Evolutionary conservation across 2,888 invertebrate species (phyloP).

Genomic region (Trichacis sp.): DNA sequence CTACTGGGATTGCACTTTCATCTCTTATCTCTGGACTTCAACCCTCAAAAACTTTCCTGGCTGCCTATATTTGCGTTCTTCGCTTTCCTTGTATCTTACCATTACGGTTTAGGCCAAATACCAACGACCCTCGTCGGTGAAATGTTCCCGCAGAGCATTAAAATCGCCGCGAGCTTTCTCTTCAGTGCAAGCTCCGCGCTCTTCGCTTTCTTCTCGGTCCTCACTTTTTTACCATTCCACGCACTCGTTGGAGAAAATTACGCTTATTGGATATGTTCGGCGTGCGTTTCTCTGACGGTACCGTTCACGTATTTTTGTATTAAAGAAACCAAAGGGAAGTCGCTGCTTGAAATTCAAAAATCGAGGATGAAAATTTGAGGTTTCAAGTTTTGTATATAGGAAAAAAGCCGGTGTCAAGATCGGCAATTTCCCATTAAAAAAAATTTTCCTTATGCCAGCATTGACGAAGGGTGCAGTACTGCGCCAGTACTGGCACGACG

Average conservation of each 20-base stretch:
- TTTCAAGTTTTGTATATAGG: neutral
- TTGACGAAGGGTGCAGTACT: too few relatives aligned
- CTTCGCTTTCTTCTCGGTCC: slow-evolving; percentile 52
- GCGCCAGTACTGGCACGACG: too few relatives aligned
- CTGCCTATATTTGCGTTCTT: slow-evolving; percentile 55
- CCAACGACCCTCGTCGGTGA: slow-evolving; percentile 59
- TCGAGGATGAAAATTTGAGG: slow-evolving; percentile 27
- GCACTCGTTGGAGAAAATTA: slow-evolving; percentile 55
- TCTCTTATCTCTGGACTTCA: slow-evolving; percentile 44
- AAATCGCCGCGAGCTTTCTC: slow-evolving; percentile 55
- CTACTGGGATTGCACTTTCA: slow-evolving; percentile 58
- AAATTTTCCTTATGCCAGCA: too few relatives aligned
- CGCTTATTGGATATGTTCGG: slow-evolving; percentile 58
- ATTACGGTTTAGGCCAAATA: slow-evolving; percentile 55
- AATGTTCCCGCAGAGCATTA: slow-evolving; percentile 60
- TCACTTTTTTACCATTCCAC: slow-evolving; percentile 57
- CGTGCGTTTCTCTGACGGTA: slow-evolving; percentile 45
- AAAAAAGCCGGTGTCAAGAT: neutral
- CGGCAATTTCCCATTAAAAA: too few relatives aligned
- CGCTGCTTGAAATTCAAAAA: slow-evolving; percentile 57
- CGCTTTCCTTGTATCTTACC: slow-evolving; percentile 50
- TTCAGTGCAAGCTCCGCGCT: slow-evolving; percentile 50
- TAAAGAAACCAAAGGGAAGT: slow-evolving; percentile 60
- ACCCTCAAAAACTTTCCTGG: slow-evolving; percentile 47
- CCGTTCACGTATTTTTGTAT: slow-evolving; percentile 55